These are phyloP conservation scores for Noctuana brunneofusca DNA, from an alignment of 2,888 invertebrate genomes.

Conservation along the genomic window DNA sequence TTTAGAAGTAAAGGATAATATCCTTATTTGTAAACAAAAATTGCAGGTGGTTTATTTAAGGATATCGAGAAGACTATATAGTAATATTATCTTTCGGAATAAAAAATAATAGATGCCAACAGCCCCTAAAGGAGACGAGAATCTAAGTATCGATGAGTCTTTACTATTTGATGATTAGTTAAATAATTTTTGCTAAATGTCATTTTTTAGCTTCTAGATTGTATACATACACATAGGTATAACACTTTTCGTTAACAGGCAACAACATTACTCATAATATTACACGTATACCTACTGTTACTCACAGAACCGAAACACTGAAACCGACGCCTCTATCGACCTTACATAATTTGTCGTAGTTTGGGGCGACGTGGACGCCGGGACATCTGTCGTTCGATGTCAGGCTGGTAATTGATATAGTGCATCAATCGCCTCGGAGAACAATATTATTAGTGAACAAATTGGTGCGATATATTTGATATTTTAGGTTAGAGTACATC, in stretches of 20 bases:
- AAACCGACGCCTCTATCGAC: neutral
- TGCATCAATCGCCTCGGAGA: neutral
- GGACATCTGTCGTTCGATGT: constrained; percentile 32
- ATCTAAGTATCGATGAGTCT: no score
- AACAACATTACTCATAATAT: neutral
- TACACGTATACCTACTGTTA: neutral
- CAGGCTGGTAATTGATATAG: constrained; percentile 16
- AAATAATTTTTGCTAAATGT: no score
- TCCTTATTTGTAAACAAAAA: no score
- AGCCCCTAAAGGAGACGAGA: no score
- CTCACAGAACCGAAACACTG: neutral
- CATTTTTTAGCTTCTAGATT: no score
- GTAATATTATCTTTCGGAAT: no score
- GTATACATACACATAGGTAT: neutral
- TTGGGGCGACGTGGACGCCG: constrained; percentile 9
- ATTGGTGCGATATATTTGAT: neutral
- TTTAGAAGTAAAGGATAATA: no score
- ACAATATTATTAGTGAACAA: neutral
- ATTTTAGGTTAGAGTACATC: neutral
- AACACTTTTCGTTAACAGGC: neutral
- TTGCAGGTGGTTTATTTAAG: no score
- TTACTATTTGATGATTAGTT: no score
- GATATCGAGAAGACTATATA: no score
- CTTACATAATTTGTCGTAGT: constrained; percentile 4
- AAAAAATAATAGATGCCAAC: no score